Evolutionary conservation across 2,888 invertebrate genomes (phyloP).

Genomic region (Strigamia transsilvanica): DNA sequence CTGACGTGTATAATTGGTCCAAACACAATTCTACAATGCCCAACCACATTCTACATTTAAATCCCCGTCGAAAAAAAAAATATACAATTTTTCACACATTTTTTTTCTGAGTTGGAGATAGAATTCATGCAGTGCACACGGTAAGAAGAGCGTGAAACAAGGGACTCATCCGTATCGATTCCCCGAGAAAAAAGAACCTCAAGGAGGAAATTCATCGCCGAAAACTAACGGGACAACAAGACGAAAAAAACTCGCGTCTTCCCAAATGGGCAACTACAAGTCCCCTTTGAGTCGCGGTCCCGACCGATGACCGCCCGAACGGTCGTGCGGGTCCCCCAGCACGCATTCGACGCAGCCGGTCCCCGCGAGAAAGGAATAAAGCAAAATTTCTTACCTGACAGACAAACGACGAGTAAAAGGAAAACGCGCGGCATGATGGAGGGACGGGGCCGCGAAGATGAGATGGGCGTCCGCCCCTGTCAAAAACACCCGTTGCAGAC

Average conservation of each 20-base stretch:
- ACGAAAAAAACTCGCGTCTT: neutral
- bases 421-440: constrained; percentile 10
- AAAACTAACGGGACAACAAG: neutral
- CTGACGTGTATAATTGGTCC: neutral
- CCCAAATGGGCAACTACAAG: neutral
- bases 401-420: neutral
- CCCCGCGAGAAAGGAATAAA: neutral
- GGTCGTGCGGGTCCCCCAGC: neutral
- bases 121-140: constrained; percentile 1
- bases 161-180: constrained; percentile 30
- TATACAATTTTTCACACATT: neutral
- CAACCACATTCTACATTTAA: neutral
- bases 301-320: constrained; percentile 29
- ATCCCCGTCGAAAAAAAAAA: neutral
- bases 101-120: neutral
- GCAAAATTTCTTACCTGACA: constrained; percentile 15
- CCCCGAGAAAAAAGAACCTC: neutral
- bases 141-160: constrained; percentile 8
- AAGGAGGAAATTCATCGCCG: neutral
- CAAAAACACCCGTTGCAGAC: constrained; percentile 10
- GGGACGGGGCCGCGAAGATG: constrained; percentile 31
- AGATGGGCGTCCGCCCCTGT: constrained; percentile 24
- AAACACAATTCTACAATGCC: neutral
- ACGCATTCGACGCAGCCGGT: neutral
- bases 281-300: neutral